These are phyloP conservation scores for Sycophila texana DNA, from an alignment of 2,888 invertebrate genomes.

Conservation along the genomic window DNA sequence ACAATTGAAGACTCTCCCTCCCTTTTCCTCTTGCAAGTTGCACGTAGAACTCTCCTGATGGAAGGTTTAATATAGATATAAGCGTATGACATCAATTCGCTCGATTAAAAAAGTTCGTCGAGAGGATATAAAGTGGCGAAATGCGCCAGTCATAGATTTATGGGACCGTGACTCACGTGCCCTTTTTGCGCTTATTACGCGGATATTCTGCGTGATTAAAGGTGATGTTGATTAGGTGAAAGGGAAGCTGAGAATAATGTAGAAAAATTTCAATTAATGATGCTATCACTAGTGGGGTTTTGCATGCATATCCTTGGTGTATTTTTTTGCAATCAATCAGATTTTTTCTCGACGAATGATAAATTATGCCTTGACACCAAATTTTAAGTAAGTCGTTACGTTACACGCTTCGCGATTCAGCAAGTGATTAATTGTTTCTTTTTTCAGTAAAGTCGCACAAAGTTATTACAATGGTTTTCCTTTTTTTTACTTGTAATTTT, in stretches of 20 bases:
- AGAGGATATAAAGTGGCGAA: conserved; percentile 21
- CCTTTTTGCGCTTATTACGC: not conserved
- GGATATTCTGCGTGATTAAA: not conserved
- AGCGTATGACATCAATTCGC: conserved; percentile 9
- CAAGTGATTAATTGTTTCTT: no score
- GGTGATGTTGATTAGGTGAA: not conserved
- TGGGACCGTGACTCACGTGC: conserved; percentile 1
- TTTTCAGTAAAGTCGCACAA: no score
- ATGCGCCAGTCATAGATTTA: conserved; percentile 26
- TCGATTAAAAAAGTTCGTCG: conserved; percentile 4
- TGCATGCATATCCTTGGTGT: no score
- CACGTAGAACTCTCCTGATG: not conserved
- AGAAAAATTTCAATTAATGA: not conserved
- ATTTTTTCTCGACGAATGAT: no score
- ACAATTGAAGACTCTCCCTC: no score
- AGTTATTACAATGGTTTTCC: no score
- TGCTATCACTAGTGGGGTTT: not conserved
- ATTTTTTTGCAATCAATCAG: no score
- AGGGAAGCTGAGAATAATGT: not conserved
- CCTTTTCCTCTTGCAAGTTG: not conserved
- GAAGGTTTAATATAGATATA: not conserved
- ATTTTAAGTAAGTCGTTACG: no score
- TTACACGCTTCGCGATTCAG: no score
- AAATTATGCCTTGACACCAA: no score
- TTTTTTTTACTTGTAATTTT: not conserved